Conservation (phyloP, 1,140 invertebrate species). For the Parasteatoda tepidariorum region DNA sequence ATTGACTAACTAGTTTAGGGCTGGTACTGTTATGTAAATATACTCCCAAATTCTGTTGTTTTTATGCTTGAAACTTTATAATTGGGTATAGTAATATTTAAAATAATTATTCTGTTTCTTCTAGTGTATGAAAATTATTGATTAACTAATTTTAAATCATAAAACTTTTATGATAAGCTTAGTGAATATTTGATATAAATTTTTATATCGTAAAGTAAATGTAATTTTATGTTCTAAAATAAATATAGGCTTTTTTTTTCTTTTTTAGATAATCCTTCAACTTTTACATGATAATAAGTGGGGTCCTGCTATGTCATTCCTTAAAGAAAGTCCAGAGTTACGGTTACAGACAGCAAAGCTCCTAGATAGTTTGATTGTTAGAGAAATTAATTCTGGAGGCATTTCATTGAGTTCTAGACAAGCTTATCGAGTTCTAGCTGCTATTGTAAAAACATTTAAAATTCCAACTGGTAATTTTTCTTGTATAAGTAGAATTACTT, state of each 20-base stretch:
- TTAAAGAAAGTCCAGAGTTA: neutral
- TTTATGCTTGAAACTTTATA: too few species aligned
- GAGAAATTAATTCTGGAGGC: neutral
- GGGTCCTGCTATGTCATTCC: neutral
- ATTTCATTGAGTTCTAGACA: neutral
- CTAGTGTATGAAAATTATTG: too few species aligned
- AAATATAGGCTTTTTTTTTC: neutral
- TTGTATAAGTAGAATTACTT: too few species aligned
- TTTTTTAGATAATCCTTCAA: slow-evolving; percentile 21
- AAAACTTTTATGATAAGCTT: too few species aligned
- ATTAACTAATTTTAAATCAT: too few species aligned
- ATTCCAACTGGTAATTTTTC: slow-evolving; percentile 26
- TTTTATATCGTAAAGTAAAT: neutral
- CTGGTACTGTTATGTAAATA: too few species aligned
- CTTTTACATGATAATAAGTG: slow-evolving; percentile 18
- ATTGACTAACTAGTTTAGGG: too few species aligned
- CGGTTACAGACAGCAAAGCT: slow-evolving; percentile 10
- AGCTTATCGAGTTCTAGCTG: neutral
- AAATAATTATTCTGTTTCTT: too few species aligned
- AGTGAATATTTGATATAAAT: neutral
- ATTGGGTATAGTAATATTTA: too few species aligned
- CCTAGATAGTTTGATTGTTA: slow-evolving; percentile 1
- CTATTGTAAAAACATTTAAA: slow-evolving; percentile 14
- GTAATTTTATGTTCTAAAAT: neutral
- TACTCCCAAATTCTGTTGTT: too few species aligned